These are phyloP conservation scores for Steatornis caripensis DNA, from an alignment of 2,113 vertebrate genomes.

Conservation along the genomic window DNA sequence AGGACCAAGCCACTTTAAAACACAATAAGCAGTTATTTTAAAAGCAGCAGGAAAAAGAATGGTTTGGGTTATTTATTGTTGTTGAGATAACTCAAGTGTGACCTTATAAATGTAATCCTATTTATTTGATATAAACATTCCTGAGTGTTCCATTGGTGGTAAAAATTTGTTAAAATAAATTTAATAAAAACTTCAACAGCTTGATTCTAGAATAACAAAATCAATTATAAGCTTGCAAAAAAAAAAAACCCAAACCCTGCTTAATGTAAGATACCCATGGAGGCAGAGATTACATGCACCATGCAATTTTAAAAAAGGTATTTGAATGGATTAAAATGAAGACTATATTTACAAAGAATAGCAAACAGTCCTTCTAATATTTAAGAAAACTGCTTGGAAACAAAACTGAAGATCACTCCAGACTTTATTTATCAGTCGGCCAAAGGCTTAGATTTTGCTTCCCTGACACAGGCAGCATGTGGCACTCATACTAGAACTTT, in stretches of 20 bases:
- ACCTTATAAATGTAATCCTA: background rate
- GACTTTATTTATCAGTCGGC: background rate
- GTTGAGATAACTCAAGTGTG: background rate
- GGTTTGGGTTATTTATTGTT: background rate
- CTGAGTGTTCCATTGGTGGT: background rate
- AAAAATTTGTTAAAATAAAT: background rate
- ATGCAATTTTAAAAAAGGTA: background rate
- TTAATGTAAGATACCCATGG: background rate
- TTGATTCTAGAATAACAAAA: background rate
- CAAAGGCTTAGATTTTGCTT: background rate
- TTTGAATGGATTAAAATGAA: background rate
- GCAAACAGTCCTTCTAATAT: background rate
- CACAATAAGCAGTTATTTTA: background rate
- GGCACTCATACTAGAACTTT: background rate
- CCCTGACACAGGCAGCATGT: background rate
- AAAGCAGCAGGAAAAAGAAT: background rate
- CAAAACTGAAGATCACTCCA: background rate
- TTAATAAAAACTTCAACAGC: background rate
- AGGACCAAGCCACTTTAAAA: background rate
- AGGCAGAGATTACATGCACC: background rate
- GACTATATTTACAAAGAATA: background rate
- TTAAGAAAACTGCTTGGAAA: background rate
- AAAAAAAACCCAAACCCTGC: too few species aligned
- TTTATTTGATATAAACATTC: background rate
- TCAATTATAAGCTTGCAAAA: background rate